Base-by-base conservation (phyloP, 1,140 invertebrate species). In the Calosoma granatense region DNA sequence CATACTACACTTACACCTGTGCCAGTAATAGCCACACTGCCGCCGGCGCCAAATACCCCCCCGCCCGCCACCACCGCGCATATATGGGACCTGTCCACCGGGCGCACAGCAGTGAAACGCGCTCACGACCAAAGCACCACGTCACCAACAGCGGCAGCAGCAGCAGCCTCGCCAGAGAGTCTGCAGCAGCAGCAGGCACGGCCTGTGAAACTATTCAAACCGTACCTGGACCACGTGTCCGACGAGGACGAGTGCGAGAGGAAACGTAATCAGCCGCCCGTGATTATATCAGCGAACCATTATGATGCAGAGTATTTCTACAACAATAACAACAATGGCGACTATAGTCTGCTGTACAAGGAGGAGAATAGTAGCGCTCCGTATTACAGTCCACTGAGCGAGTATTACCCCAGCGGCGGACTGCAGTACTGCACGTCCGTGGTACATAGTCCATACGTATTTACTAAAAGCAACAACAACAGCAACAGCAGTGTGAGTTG, bases 171-270 rank as follows among this genome's bases (percentile, higher is more conserved):
- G 21, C 55, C 30, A 69, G 61, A 15, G 9, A 9, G 6, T 36
- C n/a, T n/a, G 26, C 26, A 30, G 14, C 26, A 11, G 20, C 36
- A 22, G 43, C 20, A 54, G 64, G 64, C 51, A 61, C 73, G 73
- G 61, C 72, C 74, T 39, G 76, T 81, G 53, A 82, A 82, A 64
- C 66, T 87, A 17, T 88, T 87, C 69, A 82, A 86, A 66, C 86
- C 82, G 39, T 84, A 84, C 65, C 68, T 84, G 36, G 74, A 81
- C 64, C 81, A 82, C 59, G 72, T 78, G n/a, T 67, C 74, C 17
- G 74, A 73, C 58, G 73, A 60, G 56, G 63, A 64, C 20, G 69
- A 75, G 3, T 58, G 51, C 22, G 17, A 22, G 20, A 41, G 51
- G 1, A 39, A 17, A 20, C 23, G 14, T 11, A n/a, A 20, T 22